These are phyloP conservation scores for Invenusta paracnida DNA, from an alignment of 2,888 invertebrate genomes.

Conservation along the genomic window DNA sequence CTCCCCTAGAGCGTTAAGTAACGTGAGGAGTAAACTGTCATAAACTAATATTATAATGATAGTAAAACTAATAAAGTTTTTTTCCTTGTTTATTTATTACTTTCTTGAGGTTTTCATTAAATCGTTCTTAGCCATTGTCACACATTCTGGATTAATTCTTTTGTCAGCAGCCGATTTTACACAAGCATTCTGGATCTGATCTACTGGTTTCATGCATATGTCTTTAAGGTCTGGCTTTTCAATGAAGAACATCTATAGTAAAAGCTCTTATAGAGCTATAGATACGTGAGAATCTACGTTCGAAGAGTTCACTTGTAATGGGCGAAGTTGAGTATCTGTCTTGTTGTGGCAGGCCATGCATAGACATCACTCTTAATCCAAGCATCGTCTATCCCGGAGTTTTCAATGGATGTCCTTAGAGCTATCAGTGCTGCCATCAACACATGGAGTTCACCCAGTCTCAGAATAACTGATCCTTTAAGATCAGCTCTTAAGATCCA, in stretches of 20 bases:
- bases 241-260: background rate
- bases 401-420: constrained; percentile 40
- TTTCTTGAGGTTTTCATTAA: constrained; percentile 16
- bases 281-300: background rate
- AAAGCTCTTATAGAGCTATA: background rate
- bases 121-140: constrained; percentile 14
- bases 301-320: constrained; percentile 23
- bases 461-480: constrained; percentile 37
- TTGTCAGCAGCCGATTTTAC: constrained; percentile 13
- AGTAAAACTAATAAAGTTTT: too few relatives aligned
- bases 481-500: constrained; percentile 42
- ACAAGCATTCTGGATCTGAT: constrained; percentile 17
- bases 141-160: constrained; percentile 10
- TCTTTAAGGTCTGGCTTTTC: constrained; percentile 1
- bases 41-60: too few relatives aligned
- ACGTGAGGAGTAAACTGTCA: too few relatives aligned
- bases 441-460: constrained; percentile 40
- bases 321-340: constrained; percentile 38
- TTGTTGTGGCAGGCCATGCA: constrained; percentile 19
- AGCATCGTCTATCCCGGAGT: constrained; percentile 42
- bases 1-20: too few relatives aligned
- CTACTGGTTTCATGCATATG: constrained; percentile 26
- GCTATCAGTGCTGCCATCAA: constrained; percentile 41
- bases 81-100: too few relatives aligned
- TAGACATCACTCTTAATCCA: constrained; percentile 38